Percentiles rank a stretch among this genome's conserved stretches.
These are phyloP conservation scores for Tryphoninae sp. DNA, from an alignment of 2,888 invertebrate species.

Conservation along the genomic window DNA sequence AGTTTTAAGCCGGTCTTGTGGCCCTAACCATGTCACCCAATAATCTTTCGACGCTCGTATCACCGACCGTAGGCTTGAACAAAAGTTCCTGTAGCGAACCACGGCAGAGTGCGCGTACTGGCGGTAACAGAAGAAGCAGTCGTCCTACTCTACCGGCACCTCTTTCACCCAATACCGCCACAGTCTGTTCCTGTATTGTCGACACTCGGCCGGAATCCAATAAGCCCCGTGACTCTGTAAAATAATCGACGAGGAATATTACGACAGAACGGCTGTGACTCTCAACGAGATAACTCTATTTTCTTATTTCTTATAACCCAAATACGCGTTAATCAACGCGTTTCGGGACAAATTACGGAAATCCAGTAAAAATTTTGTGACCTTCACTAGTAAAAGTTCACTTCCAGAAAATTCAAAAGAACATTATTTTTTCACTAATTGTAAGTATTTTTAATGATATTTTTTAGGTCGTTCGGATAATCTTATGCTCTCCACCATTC, in stretches of 20 bases:
- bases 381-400: too few relatives aligned
- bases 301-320: too few relatives aligned
- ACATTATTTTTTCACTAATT: too few relatives aligned
- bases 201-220: slow-evolving; percentile 85
- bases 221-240: slow-evolving; percentile 84
- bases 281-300: too few relatives aligned
- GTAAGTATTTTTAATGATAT: not conserved
- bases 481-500: not conserved
- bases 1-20: slow-evolving; percentile 72
- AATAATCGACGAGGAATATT: not conserved
- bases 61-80: slow-evolving; percentile 90
- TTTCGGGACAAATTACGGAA: too few relatives aligned
- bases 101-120: slow-evolving; percentile 83
- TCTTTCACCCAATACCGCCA: slow-evolving; percentile 89
- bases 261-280: not conserved
- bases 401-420: too few relatives aligned
- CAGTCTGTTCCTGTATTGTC: slow-evolving; percentile 91
- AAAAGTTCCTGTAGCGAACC: slow-evolving; percentile 86
- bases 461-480: not conserved
- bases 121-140: slow-evolving; percentile 88
- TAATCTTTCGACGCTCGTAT: slow-evolving; percentile 87
- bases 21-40: slow-evolving; percentile 85
- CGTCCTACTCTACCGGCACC: slow-evolving; percentile 88
- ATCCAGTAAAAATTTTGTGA: too few relatives aligned
- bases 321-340: too few relatives aligned